Conservation (phyloP, 30 jellyfish, hydroid and myxozoan species). For the Hydractinia symbiolongicarpus region DNA sequence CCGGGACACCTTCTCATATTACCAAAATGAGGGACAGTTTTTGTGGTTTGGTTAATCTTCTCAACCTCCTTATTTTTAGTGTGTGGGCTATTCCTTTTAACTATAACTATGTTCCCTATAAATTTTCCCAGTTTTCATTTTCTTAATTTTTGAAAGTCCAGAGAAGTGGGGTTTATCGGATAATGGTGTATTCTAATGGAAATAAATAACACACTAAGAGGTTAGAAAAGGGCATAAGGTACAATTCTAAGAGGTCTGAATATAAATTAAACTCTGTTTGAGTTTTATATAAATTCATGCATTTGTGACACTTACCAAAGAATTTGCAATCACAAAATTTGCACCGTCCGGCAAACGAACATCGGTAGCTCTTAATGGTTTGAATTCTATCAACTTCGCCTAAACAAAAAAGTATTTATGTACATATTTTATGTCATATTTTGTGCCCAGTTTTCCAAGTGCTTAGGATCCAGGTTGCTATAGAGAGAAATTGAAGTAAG, state of each 20-base stretch:
- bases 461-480: neutral
- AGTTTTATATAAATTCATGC: neutral
- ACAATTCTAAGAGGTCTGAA: neutral
- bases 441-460: neutral
- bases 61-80: no score
- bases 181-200: neutral
- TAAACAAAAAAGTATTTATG: conserved; percentile 11
- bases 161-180: no score
- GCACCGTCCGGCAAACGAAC: conserved; percentile 74
- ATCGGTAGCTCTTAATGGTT: conserved; percentile 85
- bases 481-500: neutral
- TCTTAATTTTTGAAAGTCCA: no score
- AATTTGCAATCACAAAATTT: conserved; percentile 78
- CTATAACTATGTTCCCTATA: no score
- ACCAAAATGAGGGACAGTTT: no score
- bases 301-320: conserved; percentile 55
- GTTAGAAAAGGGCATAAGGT: neutral
- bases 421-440: neutral
- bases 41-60: no score
- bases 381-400: conserved; percentile 90
- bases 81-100: no score
- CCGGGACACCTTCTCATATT: no score
- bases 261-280: neutral
- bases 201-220: neutral
- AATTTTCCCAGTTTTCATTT: no score